These are phyloP conservation scores for Eucriotettix oculatus DNA, from an alignment of 2,888 invertebrate species.

Conservation along the genomic window DNA sequence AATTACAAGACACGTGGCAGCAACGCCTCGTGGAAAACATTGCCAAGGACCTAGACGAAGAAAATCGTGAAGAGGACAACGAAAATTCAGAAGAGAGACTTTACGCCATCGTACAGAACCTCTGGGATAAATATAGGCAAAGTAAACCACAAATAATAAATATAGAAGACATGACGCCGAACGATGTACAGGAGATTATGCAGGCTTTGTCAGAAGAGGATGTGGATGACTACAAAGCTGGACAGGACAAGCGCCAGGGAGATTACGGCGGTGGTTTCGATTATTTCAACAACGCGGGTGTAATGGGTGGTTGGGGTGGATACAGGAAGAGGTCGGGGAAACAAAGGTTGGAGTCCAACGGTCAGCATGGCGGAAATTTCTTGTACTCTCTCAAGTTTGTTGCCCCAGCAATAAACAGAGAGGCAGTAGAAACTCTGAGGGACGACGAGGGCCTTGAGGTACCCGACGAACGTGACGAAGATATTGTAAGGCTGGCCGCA, in stretches of 20 bases:
- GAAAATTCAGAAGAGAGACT: slow-evolving; percentile 28
- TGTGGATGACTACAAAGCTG: neutral
- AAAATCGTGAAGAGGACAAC: slow-evolving; percentile 17
- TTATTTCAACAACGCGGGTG: slow-evolving; percentile 12
- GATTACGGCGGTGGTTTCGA: slow-evolving; percentile 14
- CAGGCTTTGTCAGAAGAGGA: slow-evolving; percentile 12
- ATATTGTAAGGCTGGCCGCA: slow-evolving; percentile 1
- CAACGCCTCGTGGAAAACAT: slow-evolving; percentile 18
- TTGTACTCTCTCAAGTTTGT: slow-evolving; percentile 12
- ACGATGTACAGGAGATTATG: slow-evolving; percentile 16
- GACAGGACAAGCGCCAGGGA: slow-evolving; percentile 5
- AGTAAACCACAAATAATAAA: slow-evolving; percentile 21
- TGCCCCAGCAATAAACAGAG: slow-evolving; percentile 8
- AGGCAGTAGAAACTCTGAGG: slow-evolving; percentile 9
- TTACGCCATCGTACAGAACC: slow-evolving; percentile 33
- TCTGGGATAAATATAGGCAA: slow-evolving; percentile 40
- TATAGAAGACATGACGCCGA: slow-evolving; percentile 16
- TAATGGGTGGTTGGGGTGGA: slow-evolving; percentile 6
- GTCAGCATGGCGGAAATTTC: slow-evolving; percentile 6
- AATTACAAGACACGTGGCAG: slow-evolving; percentile 31
- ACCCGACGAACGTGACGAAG: slow-evolving; percentile 10
- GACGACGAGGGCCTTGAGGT: slow-evolving; percentile 6
- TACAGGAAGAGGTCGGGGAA: slow-evolving; percentile 8
- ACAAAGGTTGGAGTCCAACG: slow-evolving; percentile 8
- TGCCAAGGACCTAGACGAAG: slow-evolving; percentile 18